phyloP scores from a whole-genome alignment of 2,888 invertebrate species.

The Spodoptera exigua region DNA sequence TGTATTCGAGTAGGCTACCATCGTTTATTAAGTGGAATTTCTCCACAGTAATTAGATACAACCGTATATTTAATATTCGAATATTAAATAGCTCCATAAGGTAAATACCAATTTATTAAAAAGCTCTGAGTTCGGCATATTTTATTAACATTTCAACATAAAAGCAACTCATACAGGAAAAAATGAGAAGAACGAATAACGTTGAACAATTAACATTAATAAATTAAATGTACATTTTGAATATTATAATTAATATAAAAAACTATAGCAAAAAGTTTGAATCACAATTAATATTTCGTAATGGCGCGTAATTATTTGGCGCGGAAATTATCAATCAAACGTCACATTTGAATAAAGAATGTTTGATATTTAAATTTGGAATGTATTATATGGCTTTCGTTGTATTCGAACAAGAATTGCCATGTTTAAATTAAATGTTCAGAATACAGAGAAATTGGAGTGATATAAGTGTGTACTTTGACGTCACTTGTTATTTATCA shows the following conservation, averaged over 20 bases:
- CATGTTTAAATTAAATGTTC: constrained; percentile 2
- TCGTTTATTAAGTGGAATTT: constrained; percentile 2
- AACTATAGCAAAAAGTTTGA: constrained; percentile 26
- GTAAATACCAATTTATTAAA: constrained; percentile 33
- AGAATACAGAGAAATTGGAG: constrained; percentile 15
- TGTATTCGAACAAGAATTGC: constrained; percentile 9
- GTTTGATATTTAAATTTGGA: constrained; percentile 30
- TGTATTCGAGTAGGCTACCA: background rate
- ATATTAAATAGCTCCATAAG: constrained; percentile 11
- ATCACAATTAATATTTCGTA: constrained; percentile 12
- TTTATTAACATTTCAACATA: constrained; percentile 17
- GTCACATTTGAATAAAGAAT: constrained; percentile 45
- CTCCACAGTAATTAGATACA: constrained; percentile 4
- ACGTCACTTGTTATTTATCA: constrained; percentile 35
- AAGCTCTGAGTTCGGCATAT: constrained; percentile 11
- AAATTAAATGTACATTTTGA: constrained; percentile 22
- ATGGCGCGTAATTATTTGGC: constrained; percentile 33
- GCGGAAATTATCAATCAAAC: constrained; percentile 52
- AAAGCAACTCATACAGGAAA: constrained; percentile 2
- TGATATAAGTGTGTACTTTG: constrained; percentile 12
- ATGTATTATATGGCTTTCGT: constrained; percentile 29
- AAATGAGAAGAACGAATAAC: constrained; percentile 9
- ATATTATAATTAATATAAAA: constrained; percentile 37
- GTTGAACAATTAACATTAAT: constrained; percentile 9
- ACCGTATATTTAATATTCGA: background rate